phyloP scores from a whole-genome alignment of 2,113 vertebrate genomes.

The Prinia subflava region DNA sequence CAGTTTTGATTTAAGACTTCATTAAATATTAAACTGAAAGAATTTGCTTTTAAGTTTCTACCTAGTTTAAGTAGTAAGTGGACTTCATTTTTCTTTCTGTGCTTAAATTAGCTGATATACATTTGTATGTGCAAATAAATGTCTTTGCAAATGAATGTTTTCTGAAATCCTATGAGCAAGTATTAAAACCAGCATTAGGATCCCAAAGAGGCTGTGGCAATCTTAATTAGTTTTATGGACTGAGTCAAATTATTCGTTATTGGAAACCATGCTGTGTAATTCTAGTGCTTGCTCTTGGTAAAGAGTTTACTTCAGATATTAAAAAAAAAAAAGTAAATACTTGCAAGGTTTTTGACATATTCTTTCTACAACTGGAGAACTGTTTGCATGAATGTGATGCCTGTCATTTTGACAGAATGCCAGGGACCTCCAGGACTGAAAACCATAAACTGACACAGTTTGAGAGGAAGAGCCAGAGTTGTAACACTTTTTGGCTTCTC shows the following conservation, averaged over 20 bases:
- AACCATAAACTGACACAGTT: not conserved
- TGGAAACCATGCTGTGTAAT: constrained; percentile 6
- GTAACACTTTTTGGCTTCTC: not conserved
- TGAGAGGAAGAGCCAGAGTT: not conserved
- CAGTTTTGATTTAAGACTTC: not conserved
- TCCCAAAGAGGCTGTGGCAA: constrained; percentile 12
- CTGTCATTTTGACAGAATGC: not conserved
- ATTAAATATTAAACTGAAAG: not conserved
- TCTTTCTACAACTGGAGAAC: not conserved
- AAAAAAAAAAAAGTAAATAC: not conserved
- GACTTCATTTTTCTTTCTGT: not conserved
- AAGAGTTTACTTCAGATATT: not conserved
- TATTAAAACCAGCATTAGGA: not conserved
- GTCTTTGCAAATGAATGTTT: not conserved
- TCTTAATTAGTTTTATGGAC: constrained; percentile 37
- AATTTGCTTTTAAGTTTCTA: not conserved
- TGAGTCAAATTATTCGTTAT: not conserved
- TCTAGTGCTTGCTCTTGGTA: not conserved
- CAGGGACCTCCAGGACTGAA: not conserved
- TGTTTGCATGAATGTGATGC: not conserved
- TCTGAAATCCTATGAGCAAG: not conserved
- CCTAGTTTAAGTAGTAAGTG: not conserved
- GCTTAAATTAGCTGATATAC: constrained; percentile 2
- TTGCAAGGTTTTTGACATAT: constrained; percentile 20
- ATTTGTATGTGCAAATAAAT: not conserved